Evolutionary conservation across 2,113 vertebrate genomes (phyloP).

Genomic region (Conger conger): DNA sequence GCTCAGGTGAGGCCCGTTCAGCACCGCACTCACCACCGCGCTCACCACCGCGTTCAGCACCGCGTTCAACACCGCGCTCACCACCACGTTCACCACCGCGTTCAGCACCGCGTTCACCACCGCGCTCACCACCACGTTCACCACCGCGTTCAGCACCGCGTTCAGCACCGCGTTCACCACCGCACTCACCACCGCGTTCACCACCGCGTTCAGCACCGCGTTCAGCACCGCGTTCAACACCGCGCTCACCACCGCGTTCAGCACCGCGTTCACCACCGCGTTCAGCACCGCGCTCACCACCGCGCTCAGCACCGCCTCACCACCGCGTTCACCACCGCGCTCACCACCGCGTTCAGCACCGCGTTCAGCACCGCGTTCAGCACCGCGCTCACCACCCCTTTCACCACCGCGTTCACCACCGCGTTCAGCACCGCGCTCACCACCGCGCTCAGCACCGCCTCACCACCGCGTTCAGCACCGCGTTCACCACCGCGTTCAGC

Average conservation of each 20-base stretch:
- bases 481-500: too few species aligned
- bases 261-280: too few species aligned
- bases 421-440: too few species aligned
- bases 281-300: too few species aligned
- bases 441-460: too few species aligned
- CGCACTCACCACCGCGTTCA: neutral
- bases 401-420: too few species aligned
- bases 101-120: too few species aligned
- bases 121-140: neutral
- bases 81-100: neutral
- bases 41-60: too few species aligned
- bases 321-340: neutral
- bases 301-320: too few species aligned
- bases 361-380: neutral
- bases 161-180: neutral
- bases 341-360: too few species aligned
- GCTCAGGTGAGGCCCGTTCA: slow-evolving; percentile 67
- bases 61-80: neutral
- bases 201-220: too few species aligned
- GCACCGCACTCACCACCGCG: neutral
- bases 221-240: neutral
- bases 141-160: too few species aligned
- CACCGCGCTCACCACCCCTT: neutral
- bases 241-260: neutral
- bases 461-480: neutral